phyloP scores from a whole-genome alignment of 2,797 vertebrate genomes.

The Eupleurogrammus muticus region DNA sequence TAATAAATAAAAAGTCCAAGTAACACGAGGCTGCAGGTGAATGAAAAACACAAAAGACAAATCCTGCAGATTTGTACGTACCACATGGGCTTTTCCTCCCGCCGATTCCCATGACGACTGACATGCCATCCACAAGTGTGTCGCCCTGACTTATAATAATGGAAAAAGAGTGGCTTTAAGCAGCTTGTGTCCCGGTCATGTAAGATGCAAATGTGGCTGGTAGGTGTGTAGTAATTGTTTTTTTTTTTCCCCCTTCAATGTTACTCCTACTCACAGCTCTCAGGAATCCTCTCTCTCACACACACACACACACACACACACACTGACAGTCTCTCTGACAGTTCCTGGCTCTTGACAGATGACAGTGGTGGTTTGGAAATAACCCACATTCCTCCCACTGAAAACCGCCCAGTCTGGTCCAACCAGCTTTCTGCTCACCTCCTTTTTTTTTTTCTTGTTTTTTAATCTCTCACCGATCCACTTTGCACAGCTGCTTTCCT shows the following conservation, averaged over 20 bases:
- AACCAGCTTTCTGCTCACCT: slow-evolving; percentile 47
- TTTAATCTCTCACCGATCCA: neutral
- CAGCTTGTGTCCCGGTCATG: slow-evolving; percentile 39
- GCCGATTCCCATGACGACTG: slow-evolving; percentile 32
- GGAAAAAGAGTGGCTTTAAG: slow-evolving; percentile 27
- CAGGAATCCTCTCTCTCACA: slow-evolving; percentile 21
- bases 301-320: slow-evolving; percentile 29
- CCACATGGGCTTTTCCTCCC: slow-evolving; percentile 18
- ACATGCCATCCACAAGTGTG: slow-evolving; percentile 40
- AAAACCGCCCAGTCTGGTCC: slow-evolving; percentile 66
- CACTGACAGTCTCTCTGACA: slow-evolving; percentile 54
- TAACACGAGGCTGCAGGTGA: neutral
- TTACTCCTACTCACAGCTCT: slow-evolving; percentile 64
- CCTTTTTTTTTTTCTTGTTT: slow-evolving; percentile 13
- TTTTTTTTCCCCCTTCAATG: slow-evolving; percentile 48
- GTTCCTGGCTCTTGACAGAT: slow-evolving; percentile 67
- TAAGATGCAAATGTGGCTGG: slow-evolving; percentile 46
- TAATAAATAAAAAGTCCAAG: neutral
- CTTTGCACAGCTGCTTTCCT: slow-evolving; percentile 12
- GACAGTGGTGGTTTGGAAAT: slow-evolving; percentile 69
- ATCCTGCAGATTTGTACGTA: slow-evolving; percentile 23
- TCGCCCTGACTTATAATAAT: too few relatives aligned
- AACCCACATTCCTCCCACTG: slow-evolving; percentile 69
- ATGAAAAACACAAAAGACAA: neutral
- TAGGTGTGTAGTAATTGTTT: slow-evolving; percentile 68